phyloP scores from a whole-genome alignment of 2,797 vertebrate genomes.

The Notolepis coatsorum region DNA sequence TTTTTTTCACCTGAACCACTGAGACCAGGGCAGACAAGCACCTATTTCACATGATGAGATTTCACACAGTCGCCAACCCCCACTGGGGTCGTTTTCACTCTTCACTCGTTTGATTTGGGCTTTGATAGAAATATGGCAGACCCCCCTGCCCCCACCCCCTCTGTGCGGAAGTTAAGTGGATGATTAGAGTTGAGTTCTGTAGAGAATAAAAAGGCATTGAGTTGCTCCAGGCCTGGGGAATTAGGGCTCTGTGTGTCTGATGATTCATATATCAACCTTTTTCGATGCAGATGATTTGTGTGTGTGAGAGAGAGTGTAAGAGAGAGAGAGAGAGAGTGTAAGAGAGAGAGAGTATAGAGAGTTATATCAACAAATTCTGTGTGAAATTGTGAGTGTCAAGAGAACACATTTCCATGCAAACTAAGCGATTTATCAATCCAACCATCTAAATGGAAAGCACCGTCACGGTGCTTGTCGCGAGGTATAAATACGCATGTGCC shows the following conservation, averaged over 20 bases:
- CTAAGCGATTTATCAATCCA: slow-evolving; percentile 60
- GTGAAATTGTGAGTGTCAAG: slow-evolving; percentile 46
- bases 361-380: slow-evolving; percentile 31
- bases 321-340: slow-evolving; percentile 10
- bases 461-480: slow-evolving; percentile 45
- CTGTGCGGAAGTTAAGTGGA: slow-evolving; percentile 58
- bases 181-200: slow-evolving; percentile 54
- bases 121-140: slow-evolving; percentile 52
- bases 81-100: slow-evolving; percentile 41
- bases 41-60: slow-evolving; percentile 72
- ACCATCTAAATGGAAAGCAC: slow-evolving; percentile 64
- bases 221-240: slow-evolving; percentile 33
- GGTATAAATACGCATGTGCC: slow-evolving; percentile 63
- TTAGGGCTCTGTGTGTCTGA: slow-evolving; percentile 41
- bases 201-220: slow-evolving; percentile 30
- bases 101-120: slow-evolving; percentile 58
- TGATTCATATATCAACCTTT: slow-evolving; percentile 47
- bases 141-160: background rate
- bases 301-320: background rate
- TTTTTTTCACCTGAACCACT: slow-evolving; percentile 62
- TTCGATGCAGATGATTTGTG: slow-evolving; percentile 6
- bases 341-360: background rate
- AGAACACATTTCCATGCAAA: slow-evolving; percentile 66
- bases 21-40: slow-evolving; percentile 63
- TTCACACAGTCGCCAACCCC: slow-evolving; percentile 50